Evolutionary conservation across 1,140 invertebrate species (phyloP), one percentile per base, ranked within the genome.

Genomic region (Leptestheria dahalacensis): DNA sequence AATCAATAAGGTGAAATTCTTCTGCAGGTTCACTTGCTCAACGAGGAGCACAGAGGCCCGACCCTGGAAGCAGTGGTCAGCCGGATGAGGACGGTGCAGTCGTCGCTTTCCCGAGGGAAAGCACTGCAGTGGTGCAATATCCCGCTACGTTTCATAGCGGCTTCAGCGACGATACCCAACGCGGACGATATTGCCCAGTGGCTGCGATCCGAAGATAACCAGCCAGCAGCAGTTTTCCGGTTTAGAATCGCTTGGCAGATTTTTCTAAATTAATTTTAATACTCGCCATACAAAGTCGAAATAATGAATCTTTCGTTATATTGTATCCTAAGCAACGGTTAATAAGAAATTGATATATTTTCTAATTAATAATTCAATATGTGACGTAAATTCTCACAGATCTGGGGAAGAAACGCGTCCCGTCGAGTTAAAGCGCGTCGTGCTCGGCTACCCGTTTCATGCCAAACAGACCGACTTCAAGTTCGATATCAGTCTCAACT

Each of bases 111-210:
- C 12, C 21, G 24, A 59, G 29, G 57, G 61, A 41, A 41, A 41
- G 33, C 33, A 9, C 6, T 15, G 15, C 33, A 41, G 6, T 41
- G 33, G 33, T 9, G 33, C 33, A 41, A 53, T 60, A 58, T n/a
- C 48, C 56, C 2, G 50, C 18, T 23, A n/a, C 69, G 86, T 66
- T 86, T 88, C 66, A 67, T 88, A 2, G 86, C 85, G 23, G 79
- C 85, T 1, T 89, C 86, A 20, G 86, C 86, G 3, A 88, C 86
- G 1, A 79, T 87, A 61, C 80, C 83, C 46, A 90, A 91, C 68
- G 79, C 82, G 48, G 76, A 82, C 64, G 87, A 91, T 71, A 75
- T 89, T 28, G 80, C 82, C 4, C 70, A 75, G 47, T 89, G 86
- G 86, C 69, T 89, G 1, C 18, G 33, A n/a, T 41, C 33, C 6